Evolutionary conservation across 2,888 invertebrate genomes (phyloP), one percentile per base, ranked within the genome.

Genomic region (Leucophenga montana): DNA sequence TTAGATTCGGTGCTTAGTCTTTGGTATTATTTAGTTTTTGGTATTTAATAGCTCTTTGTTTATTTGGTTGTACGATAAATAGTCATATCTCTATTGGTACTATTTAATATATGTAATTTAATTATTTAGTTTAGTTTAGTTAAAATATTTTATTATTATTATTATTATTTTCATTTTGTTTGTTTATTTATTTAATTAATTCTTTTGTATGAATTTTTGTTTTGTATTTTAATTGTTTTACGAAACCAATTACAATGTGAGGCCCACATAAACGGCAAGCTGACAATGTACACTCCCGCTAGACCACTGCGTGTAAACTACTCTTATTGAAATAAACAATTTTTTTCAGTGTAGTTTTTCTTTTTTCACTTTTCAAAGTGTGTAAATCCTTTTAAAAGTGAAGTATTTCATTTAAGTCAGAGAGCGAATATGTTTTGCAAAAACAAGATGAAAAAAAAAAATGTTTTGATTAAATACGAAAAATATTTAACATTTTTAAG

Each of bases 241-340:
- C 81, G 77, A 79, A 79, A 80, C 79, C 85, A 83, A 78, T 83
- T 80, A 86, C 86, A 86, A 85, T 80, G 88, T 88, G 85, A 88
- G 92, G 91, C 91, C 91, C 90, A 92, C 92, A 92, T 91, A 91
- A 92, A 92, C 92, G 92, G 92, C 91, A 91, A 91, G 91, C 91
- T 92, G 92, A 90, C 90, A 87, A 85, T 89, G 89, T 89, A 89
- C 89, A 88, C 86, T 88, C 89, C 89, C 88, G 86, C 88, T 88
- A 88, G 89, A 88, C 88, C 89, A 88, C 87, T 87, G 87, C 88
- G 85, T 87, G 87, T 88, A 87, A 89, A 87, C 85, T 88, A 89
- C 89, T 89, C 89, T 89, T 88, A 87, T 87, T 86, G 85, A 85
- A 87, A 86, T 85, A 84, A 86, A 39, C 8, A 39, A 39, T 39